Conservation (phyloP, 1,140 invertebrate species). For the Drosophila punjabiensis region DNA sequence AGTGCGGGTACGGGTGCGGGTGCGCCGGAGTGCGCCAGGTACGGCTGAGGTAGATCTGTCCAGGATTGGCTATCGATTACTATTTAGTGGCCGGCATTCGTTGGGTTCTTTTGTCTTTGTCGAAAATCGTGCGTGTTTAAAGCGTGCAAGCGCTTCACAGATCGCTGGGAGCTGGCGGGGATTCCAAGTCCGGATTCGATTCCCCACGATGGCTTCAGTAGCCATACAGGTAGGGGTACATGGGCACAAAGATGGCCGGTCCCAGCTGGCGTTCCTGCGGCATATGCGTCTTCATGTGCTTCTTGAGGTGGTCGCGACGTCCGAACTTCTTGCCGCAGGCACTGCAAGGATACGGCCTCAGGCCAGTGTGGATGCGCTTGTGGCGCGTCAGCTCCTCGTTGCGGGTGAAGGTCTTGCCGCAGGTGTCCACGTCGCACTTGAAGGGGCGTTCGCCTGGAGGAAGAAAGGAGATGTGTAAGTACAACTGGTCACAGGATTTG, state of each 20-base stretch:
- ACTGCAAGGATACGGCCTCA: slow-evolving; percentile 92
- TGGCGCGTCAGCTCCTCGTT: slow-evolving; percentile 97
- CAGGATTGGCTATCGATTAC: slow-evolving; percentile 30
- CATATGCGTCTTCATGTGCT: slow-evolving; percentile 88
- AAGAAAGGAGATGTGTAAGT: slow-evolving; percentile 44
- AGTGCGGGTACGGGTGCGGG: slow-evolving; percentile 17
- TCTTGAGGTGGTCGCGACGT: slow-evolving; percentile 94
- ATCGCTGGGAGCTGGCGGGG: slow-evolving; percentile 36
- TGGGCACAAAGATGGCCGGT: slow-evolving; percentile 80
- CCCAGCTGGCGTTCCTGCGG: slow-evolving; percentile 80
- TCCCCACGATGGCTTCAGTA: slow-evolving; percentile 46
- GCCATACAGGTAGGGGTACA: slow-evolving; percentile 84
- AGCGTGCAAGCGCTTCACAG: slow-evolving; percentile 80
- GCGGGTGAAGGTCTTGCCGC: slow-evolving; percentile 95
- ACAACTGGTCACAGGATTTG: neutral
- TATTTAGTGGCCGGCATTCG: slow-evolving; percentile 56
- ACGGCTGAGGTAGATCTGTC: slow-evolving; percentile 73
- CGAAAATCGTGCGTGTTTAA: slow-evolving; percentile 53
- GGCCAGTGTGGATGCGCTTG: slow-evolving; percentile 94
- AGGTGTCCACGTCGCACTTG: slow-evolving; percentile 93
- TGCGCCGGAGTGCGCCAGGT: slow-evolving; percentile 72
- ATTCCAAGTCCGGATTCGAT: slow-evolving; percentile 1
- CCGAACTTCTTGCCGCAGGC: slow-evolving; percentile 95
- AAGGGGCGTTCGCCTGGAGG: slow-evolving; percentile 92
- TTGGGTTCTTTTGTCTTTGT: slow-evolving; percentile 20